These are phyloP conservation scores for Pangasius macronema DNA, from an alignment of 2,797 vertebrate genomes.

Conservation along the genomic window DNA sequence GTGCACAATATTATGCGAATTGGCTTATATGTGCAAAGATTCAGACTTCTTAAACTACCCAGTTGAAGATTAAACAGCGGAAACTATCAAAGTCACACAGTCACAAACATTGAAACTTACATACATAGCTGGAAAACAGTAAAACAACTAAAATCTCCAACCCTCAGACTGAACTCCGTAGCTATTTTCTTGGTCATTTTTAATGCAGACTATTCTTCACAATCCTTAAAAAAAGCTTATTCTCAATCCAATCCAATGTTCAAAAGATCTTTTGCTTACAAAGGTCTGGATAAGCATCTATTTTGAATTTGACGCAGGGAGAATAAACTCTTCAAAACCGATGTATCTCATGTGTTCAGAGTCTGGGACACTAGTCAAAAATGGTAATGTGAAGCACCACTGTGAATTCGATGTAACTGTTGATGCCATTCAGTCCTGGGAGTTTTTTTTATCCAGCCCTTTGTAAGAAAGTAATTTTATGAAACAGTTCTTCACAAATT, in stretches of 20 bases:
- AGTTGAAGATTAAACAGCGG: constrained; percentile 17
- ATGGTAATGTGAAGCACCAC: not conserved
- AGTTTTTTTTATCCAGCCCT: not conserved
- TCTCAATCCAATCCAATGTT: not conserved
- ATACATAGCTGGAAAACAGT: constrained; percentile 38
- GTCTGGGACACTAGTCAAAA: not conserved
- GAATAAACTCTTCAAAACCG: not conserved
- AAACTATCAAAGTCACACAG: constrained; percentile 45
- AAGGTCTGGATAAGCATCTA: not conserved
- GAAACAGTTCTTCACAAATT: not conserved
- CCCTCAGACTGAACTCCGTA: constrained; percentile 9
- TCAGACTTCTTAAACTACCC: constrained; percentile 8
- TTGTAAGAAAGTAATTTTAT: not conserved
- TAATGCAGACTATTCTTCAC: not conserved
- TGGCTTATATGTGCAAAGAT: constrained; percentile 7
- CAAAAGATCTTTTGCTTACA: not conserved
- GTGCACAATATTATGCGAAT: not conserved
- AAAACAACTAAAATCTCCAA: constrained; percentile 23
- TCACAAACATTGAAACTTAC: constrained; percentile 36
- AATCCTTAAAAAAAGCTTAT: not conserved
- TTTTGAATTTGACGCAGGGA: not conserved
- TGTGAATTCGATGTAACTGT: not conserved
- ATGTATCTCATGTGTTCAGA: not conserved
- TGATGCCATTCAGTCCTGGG: not conserved
- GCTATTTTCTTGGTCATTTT: not conserved